A percentile compares a stretch with the other conserved stretches of the same genome.
phyloP scores from a whole-genome alignment of 2,113 vertebrate species.

The Gymnarchus niloticus region DNA sequence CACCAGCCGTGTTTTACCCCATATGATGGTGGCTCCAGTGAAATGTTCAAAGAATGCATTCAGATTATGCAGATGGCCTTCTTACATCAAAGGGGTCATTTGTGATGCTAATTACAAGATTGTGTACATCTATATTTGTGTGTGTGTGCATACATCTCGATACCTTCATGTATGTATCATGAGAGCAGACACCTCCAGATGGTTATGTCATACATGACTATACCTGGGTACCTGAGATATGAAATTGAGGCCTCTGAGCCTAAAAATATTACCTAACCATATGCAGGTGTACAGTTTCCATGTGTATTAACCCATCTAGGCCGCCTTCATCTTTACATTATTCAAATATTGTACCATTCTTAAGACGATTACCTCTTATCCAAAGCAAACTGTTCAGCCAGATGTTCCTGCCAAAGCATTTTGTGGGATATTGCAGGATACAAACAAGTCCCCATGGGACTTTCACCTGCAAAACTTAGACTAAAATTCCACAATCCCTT shows the following conservation, averaged over 20 bases:
- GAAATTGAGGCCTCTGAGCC: neutral
- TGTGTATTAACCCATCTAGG: neutral
- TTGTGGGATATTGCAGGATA: neutral
- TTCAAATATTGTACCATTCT: neutral
- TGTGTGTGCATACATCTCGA: constrained; percentile 9
- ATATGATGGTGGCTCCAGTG: neutral
- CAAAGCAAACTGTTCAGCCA: neutral
- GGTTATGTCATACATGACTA: neutral
- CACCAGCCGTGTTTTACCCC: neutral
- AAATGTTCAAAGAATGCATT: neutral
- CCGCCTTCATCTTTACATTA: neutral
- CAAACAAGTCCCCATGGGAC: neutral
- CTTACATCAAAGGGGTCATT: neutral
- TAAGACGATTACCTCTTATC: neutral
- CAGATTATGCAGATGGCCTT: neutral
- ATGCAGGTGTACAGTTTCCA: neutral
- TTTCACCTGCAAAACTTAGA: neutral
- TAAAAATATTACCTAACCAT: neutral
- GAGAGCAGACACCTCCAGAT: neutral
- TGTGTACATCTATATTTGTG: constrained; percentile 2
- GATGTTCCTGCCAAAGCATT: neutral
- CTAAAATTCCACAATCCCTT: neutral
- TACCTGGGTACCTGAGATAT: neutral
- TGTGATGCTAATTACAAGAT: neutral
- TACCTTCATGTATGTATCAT: constrained; percentile 14